Conservation (phyloP, 2,113 vertebrate genomes). For the Megaceryle torquata region DNA sequence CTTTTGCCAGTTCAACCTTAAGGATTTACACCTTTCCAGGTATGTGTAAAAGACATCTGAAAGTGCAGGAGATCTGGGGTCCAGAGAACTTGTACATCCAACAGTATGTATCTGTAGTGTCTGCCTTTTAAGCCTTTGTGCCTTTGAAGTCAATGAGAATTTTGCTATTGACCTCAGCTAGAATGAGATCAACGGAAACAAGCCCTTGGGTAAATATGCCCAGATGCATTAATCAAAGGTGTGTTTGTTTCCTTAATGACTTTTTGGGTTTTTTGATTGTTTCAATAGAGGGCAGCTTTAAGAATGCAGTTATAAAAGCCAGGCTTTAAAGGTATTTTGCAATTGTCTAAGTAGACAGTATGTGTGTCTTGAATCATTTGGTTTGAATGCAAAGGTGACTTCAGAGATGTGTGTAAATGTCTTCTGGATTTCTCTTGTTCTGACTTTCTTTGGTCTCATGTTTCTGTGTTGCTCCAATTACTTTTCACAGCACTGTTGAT, state of each 20-base stretch:
- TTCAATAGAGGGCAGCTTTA: not conserved
- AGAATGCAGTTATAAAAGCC: not conserved
- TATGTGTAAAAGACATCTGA: not conserved
- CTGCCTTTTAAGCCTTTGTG: not conserved
- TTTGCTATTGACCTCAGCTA: constrained; percentile 40
- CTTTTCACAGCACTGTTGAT: not conserved
- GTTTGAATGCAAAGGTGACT: not conserved
- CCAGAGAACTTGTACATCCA: not conserved
- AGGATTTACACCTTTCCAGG: not conserved
- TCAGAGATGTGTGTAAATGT: not conserved
- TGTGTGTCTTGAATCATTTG: not conserved
- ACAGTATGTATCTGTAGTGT: not conserved
- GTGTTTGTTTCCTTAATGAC: constrained; percentile 50
- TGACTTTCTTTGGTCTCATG: not conserved
- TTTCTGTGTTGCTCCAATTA: not conserved
- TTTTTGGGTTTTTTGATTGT: constrained; percentile 1
- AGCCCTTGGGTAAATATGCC: constrained; percentile 45
- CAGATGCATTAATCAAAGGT: constrained; percentile 44
- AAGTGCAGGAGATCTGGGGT: not conserved
- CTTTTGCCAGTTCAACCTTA: not conserved
- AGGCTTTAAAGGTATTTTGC: not conserved
- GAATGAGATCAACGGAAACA: constrained; percentile 3
- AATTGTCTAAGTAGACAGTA: not conserved
- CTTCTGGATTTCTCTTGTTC: not conserved
- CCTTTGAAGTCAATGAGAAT: constrained; percentile 44